Base-by-base conservation (phyloP, 2,888 invertebrate species). In the Eulithis prunata region DNA sequence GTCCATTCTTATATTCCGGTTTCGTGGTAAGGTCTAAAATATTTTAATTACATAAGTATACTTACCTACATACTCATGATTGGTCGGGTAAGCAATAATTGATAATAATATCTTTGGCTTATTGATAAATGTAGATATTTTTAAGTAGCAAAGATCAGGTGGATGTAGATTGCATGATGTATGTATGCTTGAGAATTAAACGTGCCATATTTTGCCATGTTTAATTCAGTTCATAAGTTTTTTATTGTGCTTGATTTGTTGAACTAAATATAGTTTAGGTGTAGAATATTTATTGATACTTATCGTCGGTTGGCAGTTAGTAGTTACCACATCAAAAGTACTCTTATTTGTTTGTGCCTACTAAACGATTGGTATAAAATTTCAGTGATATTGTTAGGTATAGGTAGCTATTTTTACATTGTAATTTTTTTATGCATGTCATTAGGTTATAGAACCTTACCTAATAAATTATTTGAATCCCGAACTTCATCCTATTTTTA, bases 181-280 rank as follows among this genome's bases (percentile, higher is more conserved):
- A 14, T 38, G 78, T 81, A 11, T 28, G 58, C 55, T 77, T 75
- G 71, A 73, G 87, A 89, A 89, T 91, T 91, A 89, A 91, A 90
- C 91, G 86, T 87, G 89, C 92, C 92, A 91, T 91, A 86, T 69
- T 71, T 80, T 80, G 89, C 89, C 88, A 90, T 90, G 91, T 90
- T 91, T 91, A 87, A 90, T 89, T 89, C 89, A 75, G 69, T 76
- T 76, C 70, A 59, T 67, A 66, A 69, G 59, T 63, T 62, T 57
- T 28, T 66, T 53, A n/a, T 3, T 38, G 4, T 13, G 54, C 41
- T 54, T 54, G 38, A 54, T 0, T 41, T 38, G 4, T 53, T 13
- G 28, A 52, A 52, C 38, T 36, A 28, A 11, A 52, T 52, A n/a
- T 7, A 52, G 21, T 21, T 49, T 49, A 21, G 21, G 10, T 11